phyloP scores from a whole-genome alignment of 1,140 invertebrate genomes.

The Drosophila persimilis region DNA sequence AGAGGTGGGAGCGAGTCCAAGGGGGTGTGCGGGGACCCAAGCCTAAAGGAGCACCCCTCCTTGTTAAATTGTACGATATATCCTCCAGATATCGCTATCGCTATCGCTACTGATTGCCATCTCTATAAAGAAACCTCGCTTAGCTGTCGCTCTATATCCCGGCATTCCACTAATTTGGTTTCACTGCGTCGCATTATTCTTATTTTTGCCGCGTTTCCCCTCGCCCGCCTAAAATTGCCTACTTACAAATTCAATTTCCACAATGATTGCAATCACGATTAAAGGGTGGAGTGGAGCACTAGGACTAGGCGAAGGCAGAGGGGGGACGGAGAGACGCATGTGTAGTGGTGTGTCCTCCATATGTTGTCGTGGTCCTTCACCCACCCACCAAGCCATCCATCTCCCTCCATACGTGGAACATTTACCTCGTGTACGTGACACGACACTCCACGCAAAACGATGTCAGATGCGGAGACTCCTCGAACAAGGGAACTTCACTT shows the following conservation, averaged over 20 bases:
- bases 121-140: no score
- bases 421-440: conserved; percentile 71
- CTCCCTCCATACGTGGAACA: conserved; percentile 62
- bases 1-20: no score
- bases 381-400: not conserved
- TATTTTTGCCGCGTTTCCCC: conserved; percentile 50
- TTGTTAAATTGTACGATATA: no score
- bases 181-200: conserved; percentile 66
- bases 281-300: conserved; percentile 22
- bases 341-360: conserved; percentile 38
- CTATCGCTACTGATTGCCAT: no score
- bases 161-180: conserved; percentile 57
- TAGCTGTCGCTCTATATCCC: not conserved
- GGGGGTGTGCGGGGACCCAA: no score
- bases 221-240: conserved; percentile 61
- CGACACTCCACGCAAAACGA: conserved; percentile 48
- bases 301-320: not conserved
- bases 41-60: no score
- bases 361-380: conserved; percentile 1
- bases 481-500: conserved; percentile 4
- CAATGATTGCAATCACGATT: conserved; percentile 73
- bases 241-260: conserved; percentile 77
- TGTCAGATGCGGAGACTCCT: conserved; percentile 9
- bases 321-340: not conserved
- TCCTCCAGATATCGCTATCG: no score